Conservation (phyloP, 2,888 invertebrate genomes). For the Cistogaster globosa region DNA sequence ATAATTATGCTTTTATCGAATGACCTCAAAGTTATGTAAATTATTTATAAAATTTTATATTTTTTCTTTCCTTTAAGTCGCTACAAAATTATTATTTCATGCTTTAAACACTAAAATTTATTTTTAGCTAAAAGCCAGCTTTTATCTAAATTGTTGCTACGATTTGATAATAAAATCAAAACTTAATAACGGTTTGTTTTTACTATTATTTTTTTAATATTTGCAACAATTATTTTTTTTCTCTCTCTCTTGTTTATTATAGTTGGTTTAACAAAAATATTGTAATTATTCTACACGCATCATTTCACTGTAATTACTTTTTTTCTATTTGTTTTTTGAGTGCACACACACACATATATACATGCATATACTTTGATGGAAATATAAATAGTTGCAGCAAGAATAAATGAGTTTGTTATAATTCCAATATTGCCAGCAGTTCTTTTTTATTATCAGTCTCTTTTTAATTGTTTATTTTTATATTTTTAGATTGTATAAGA, state of each 20-base stretch:
- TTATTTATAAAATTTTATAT: not conserved
- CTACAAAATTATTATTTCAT: no score
- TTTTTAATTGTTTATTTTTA: not conserved
- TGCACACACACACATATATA: not conserved
- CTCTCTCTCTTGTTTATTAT: not conserved
- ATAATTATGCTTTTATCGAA: not conserved
- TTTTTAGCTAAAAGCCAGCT: no score
- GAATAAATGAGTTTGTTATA: not conserved
- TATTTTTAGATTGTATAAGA: no score
- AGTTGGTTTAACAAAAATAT: not conserved
- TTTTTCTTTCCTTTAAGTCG: no score
- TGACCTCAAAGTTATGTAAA: not conserved
- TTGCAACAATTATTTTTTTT: not conserved
- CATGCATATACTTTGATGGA: no score
- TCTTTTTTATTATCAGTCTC: not conserved
- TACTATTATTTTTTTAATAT: not conserved
- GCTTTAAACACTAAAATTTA: no score
- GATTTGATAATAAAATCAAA: no score
- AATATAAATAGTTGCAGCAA: not conserved
- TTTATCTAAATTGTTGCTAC: no score
- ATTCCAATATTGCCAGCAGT: not conserved
- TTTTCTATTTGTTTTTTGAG: not conserved
- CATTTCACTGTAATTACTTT: not conserved
- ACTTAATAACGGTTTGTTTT: not conserved
- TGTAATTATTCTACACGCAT: not conserved